Evolutionary conservation across 2,113 vertebrate genomes (phyloP).

Genomic region (Ailurus styani): DNA sequence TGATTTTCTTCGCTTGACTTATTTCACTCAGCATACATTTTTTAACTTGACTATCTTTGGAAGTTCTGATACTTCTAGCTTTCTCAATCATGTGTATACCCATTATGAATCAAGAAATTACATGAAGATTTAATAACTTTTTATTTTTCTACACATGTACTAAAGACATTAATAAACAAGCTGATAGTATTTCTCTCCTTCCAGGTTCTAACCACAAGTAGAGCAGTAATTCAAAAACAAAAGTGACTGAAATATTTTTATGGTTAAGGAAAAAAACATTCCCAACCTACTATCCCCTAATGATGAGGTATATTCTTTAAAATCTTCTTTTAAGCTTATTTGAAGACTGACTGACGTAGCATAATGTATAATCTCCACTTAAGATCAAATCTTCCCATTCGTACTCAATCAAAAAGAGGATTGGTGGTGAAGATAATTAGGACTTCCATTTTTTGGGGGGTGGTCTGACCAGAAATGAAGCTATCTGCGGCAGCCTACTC

Average conservation of each 20-base stretch:
- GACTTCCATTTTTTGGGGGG: conserved; percentile 23
- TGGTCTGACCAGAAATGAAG: conserved; percentile 34
- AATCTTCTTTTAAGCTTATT: conserved; percentile 36
- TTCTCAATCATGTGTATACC: not conserved
- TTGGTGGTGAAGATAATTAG: conserved; percentile 37
- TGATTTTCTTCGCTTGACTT: no score
- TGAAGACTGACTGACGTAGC: not conserved
- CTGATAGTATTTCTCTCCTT: not conserved
- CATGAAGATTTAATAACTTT: not conserved
- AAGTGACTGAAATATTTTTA: conserved; percentile 13
- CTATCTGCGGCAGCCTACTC: not conserved
- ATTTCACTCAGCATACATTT: no score
- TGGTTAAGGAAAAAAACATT: not conserved
- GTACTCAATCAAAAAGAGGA: conserved; percentile 1
- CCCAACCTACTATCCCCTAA: not conserved
- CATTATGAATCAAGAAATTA: not conserved
- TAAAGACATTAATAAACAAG: not conserved
- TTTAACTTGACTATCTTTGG: not conserved
- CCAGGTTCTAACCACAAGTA: not conserved
- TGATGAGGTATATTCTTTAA: conserved; percentile 32
- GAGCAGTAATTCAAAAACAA: conserved; percentile 22
- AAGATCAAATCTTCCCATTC: conserved; percentile 54
- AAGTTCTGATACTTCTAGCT: not conserved
- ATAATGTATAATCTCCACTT: conserved; percentile 11
- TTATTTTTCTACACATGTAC: not conserved